Base-by-base conservation (phyloP, 2,888 invertebrate genomes). In the Nemotelus pantherinus region DNA sequence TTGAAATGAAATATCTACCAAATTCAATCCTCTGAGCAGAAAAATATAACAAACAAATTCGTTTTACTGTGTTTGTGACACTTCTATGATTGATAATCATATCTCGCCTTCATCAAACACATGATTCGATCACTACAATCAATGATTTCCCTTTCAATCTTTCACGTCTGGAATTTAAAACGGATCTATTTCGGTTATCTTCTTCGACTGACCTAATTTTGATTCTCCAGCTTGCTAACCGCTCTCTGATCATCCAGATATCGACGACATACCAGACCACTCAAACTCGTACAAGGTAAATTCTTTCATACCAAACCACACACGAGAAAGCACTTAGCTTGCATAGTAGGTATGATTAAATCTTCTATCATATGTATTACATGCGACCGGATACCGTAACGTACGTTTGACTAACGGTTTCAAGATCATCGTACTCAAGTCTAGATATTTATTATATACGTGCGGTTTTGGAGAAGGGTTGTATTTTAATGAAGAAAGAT, bases 271-370 rank as follows among this genome's bases (percentile, higher is more conserved):
- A 47, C 47, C 45, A 47, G 25, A 48, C 41, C 3, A 3, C 60
- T 58, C 9, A 58, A 4, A n/a, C 25, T n/a, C 25, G n/a, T 58
- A 4, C 60, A 60, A 60, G 39, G 60, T 60, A 60, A 60, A 7
- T 60, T 60, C 60, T 60, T 60, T 57, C 25, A 25, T 57, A 3
- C 41, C 60, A 3, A 60, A 3, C 50, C 65, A 41, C 41, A 65
- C 70, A n/a, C 25, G 55, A n/a, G 47, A 70, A 70, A 44, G 9
- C 55, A 41, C 43, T 70, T 70, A 70, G 41, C 55, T 43, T 55
- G 70, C 70, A 50, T 43, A 55, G 55, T 55, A 43, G 44, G 10
- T 47, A 43, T 3, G 44, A 55, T 25, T 25, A 25, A 25, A 1
- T 25, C 25, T 25, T 25, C 25, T 25, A 25, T 25, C 25, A 25